phyloP scores from a whole-genome alignment of 2,113 vertebrate species.

The Dendropsophus ebraccatus region DNA sequence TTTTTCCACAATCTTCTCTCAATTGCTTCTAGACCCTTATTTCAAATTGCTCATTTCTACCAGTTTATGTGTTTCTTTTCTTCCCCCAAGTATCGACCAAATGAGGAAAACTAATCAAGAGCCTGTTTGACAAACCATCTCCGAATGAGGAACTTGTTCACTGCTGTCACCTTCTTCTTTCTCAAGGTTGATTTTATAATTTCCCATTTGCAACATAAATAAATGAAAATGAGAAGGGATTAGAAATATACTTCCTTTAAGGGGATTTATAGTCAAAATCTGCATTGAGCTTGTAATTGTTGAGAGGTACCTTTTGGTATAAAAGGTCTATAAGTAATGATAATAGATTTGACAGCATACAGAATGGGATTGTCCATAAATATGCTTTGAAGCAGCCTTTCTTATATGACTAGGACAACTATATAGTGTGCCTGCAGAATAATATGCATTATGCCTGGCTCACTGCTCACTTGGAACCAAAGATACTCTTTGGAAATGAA shows the following conservation, averaged over 20 bases:
- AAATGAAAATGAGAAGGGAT: slow-evolving; percentile 46
- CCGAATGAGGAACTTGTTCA: slow-evolving; percentile 37
- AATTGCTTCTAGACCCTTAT: background rate
- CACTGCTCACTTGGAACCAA: background rate
- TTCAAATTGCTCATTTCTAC: slow-evolving; percentile 50
- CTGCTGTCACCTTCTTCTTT: slow-evolving; percentile 11
- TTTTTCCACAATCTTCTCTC: background rate
- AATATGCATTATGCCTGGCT: background rate
- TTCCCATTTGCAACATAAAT: slow-evolving; percentile 62
- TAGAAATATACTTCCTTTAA: slow-evolving; percentile 37
- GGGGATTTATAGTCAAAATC: background rate
- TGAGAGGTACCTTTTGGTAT: slow-evolving; percentile 1
- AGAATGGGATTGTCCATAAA: slow-evolving; percentile 15
- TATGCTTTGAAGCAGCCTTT: slow-evolving; percentile 12
- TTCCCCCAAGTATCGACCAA: background rate
- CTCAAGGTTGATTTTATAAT: slow-evolving; percentile 54
- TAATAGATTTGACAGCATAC: slow-evolving; percentile 39
- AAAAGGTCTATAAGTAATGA: slow-evolving; percentile 30
- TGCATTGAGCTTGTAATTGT: slow-evolving; percentile 18
- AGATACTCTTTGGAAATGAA: background rate
- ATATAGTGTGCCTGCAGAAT: slow-evolving; percentile 1
- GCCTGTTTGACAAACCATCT: slow-evolving; percentile 41
- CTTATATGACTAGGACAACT: background rate
- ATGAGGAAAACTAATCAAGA: slow-evolving; percentile 25
- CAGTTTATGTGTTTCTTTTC: slow-evolving; percentile 6